A percentile compares a stretch with the other conserved stretches of the same genome.
Evolutionary conservation across 2,797 vertebrate species (phyloP).

Genomic region (Rhodeus uyekii): DNA sequence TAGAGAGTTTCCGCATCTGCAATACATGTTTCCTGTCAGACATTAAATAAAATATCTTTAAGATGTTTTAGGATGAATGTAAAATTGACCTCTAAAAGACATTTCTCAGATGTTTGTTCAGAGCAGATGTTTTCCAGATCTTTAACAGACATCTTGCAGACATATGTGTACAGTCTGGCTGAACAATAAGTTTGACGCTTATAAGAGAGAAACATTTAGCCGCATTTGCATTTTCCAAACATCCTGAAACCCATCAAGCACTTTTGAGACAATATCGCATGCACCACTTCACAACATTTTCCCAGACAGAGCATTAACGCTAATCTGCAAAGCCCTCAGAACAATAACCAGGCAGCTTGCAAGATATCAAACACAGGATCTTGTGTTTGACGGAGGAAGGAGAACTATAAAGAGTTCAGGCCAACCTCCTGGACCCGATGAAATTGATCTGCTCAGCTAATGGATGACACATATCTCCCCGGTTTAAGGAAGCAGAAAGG

Average conservation of each 20-base stretch:
- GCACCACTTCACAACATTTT: background rate
- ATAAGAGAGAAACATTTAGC: background rate
- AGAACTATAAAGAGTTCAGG: slow-evolving; percentile 3
- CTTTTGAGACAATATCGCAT: background rate
- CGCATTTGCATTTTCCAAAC: slow-evolving; percentile 17
- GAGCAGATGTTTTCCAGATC: too few relatives aligned
- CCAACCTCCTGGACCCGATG: slow-evolving; percentile 39
- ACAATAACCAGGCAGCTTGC: background rate
- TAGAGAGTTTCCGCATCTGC: too few relatives aligned
- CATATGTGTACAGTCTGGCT: too few relatives aligned
- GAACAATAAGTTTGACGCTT: background rate
- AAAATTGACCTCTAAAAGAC: too few relatives aligned
- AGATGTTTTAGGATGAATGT: too few relatives aligned
- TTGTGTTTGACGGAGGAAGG: background rate
- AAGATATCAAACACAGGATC: slow-evolving; percentile 1
- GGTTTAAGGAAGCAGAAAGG: slow-evolving; percentile 41
- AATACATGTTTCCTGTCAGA: too few relatives aligned
- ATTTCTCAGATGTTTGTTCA: too few relatives aligned
- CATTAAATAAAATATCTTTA: too few relatives aligned
- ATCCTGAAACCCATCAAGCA: background rate
- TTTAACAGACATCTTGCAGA: too few relatives aligned
- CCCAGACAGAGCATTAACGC: background rate
- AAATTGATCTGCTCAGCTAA: slow-evolving; percentile 49
- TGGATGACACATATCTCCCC: slow-evolving; percentile 40
- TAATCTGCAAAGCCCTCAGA: background rate